These are phyloP conservation scores for Coelopa pilipes DNA, from an alignment of 2,888 invertebrate genomes.

Conservation along the genomic window DNA sequence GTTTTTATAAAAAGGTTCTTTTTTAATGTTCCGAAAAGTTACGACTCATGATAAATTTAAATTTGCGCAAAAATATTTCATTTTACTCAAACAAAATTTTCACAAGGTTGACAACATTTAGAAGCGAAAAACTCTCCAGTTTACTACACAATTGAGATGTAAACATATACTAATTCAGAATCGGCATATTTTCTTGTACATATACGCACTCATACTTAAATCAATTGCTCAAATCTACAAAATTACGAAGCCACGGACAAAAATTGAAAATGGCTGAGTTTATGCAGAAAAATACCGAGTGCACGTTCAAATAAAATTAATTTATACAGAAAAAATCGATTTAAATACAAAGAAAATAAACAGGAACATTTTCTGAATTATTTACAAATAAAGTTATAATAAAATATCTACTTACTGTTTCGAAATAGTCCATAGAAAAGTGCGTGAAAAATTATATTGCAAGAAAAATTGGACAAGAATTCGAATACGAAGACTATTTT, in stretches of 20 bases:
- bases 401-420: too few species aligned
- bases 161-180: constrained; percentile 40
- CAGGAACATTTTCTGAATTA: constrained; percentile 35
- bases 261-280: constrained; percentile 52
- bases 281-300: constrained; percentile 47
- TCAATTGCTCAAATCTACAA: constrained; percentile 28
- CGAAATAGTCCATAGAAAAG: constrained; percentile 40
- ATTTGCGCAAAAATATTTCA: not conserved
- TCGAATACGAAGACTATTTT: not conserved
- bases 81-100: not conserved
- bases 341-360: constrained; percentile 40
- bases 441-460: constrained; percentile 43
- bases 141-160: not conserved
- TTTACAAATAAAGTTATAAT: constrained; percentile 31
- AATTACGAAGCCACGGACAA: constrained; percentile 47
- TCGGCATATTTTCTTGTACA: constrained; percentile 41
- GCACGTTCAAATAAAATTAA: constrained; percentile 45
- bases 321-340: constrained; percentile 43
- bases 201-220: constrained; percentile 26
- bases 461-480: too few species aligned
- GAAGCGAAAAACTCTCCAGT: constrained; percentile 18
- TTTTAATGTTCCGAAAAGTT: not conserved
- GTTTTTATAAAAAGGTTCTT: too few species aligned
- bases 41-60: not conserved
- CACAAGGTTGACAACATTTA: constrained; percentile 42